Evolutionary conservation across 2,888 invertebrate genomes (phyloP).

Genomic region (Dicycla oo): DNA sequence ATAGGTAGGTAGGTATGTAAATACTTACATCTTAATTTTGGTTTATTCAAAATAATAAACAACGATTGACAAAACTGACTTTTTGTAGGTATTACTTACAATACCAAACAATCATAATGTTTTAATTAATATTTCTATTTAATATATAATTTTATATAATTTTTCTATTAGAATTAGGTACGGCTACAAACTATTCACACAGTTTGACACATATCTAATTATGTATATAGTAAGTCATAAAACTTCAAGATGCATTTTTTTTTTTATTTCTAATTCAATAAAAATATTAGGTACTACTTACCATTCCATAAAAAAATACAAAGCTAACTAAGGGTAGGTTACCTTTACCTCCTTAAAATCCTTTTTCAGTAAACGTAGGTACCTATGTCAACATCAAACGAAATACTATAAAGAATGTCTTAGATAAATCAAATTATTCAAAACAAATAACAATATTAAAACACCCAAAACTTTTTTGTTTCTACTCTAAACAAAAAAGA

Average conservation of each 20-base stretch:
- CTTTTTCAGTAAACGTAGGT: background rate
- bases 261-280: too few relatives aligned
- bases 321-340: too few relatives aligned
- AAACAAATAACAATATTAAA: constrained; percentile 18
- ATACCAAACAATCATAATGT: background rate
- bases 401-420: background rate
- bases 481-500: constrained; percentile 37
- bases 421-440: constrained; percentile 15
- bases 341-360: too few relatives aligned
- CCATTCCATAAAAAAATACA: too few relatives aligned
- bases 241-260: too few relatives aligned
- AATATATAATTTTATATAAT: too few relatives aligned
- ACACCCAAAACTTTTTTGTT: constrained; percentile 6
- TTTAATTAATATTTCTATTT: background rate
- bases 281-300: too few relatives aligned
- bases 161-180: background rate
- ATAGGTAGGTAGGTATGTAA: background rate
- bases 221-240: too few relatives aligned
- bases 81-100: background rate
- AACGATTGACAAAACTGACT: background rate
- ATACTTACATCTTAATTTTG: background rate
- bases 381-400: background rate
- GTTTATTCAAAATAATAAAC: background rate
- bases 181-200: background rate
- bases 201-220: background rate